Conservation (phyloP, 2,888 invertebrate species). For the Synergus laeviventris region DNA sequence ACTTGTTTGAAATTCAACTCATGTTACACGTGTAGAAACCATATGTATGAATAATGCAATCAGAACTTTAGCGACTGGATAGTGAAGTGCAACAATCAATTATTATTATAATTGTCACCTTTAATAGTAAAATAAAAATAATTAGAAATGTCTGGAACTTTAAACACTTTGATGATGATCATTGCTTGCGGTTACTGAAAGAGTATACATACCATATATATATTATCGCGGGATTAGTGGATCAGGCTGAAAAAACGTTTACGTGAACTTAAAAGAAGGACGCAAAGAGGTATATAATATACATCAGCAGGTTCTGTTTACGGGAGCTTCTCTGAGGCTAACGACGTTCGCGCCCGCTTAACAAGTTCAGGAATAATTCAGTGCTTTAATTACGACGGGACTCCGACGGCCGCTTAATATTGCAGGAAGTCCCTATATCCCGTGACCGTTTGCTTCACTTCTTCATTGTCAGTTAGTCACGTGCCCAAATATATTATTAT, state of each 20-base stretch:
- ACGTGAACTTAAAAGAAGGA: constrained; percentile 39
- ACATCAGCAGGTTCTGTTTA: constrained; percentile 61
- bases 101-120: constrained; percentile 21
- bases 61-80: constrained; percentile 4
- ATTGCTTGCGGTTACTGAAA: background rate
- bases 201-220: background rate
- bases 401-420: constrained; percentile 63
- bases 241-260: constrained; percentile 40
- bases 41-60: background rate
- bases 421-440: constrained; percentile 53
- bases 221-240: background rate
- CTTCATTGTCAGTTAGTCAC: constrained; percentile 61
- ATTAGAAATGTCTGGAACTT: background rate
- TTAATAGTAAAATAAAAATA: background rate
- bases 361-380: constrained; percentile 70
- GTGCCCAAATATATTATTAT: constrained; percentile 57
- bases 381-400: constrained; percentile 69
- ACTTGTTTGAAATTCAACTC: constrained; percentile 13
- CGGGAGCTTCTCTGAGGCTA: constrained; percentile 59
- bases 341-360: constrained; percentile 68
- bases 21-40: background rate
- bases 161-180: no score
- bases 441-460: constrained; percentile 49
- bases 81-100: background rate
- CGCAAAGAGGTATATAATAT: constrained; percentile 27